phyloP scores from a whole-genome alignment of 1,140 invertebrate species.

The Diploscapter pachys region DNA sequence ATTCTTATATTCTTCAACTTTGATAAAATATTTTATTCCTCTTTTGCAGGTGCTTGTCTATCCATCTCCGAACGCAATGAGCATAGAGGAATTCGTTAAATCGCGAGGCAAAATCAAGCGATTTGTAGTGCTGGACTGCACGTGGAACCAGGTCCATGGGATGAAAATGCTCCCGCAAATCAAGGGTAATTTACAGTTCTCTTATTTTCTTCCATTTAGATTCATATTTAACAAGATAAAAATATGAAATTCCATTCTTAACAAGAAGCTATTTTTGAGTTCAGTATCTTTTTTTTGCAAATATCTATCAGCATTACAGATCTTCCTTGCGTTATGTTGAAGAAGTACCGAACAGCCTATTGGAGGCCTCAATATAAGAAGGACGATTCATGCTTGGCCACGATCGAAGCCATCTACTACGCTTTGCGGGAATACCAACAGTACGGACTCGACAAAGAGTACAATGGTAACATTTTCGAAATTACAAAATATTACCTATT shows the following conservation, averaged over 20 bases:
- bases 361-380: slow-evolving; percentile 50
- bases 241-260: too few relatives aligned
- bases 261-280: too few relatives aligned
- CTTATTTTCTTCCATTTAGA: background rate
- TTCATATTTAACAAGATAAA: too few relatives aligned
- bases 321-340: slow-evolving; percentile 45
- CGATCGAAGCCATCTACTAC: slow-evolving; percentile 58
- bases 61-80: slow-evolving; percentile 27
- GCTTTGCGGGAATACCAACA: slow-evolving; percentile 45
- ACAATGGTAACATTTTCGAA: background rate
- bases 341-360: slow-evolving; percentile 49
- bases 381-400: slow-evolving; percentile 41
- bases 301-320: slow-evolving; percentile 1
- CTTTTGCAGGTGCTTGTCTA: slow-evolving; percentile 35
- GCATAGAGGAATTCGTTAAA: slow-evolving; percentile 46
- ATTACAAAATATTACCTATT: too few relatives aligned
- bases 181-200: background rate
- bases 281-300: too few relatives aligned
- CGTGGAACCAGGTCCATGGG: slow-evolving; percentile 48
- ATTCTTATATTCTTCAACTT: too few relatives aligned
- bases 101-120: slow-evolving; percentile 30
- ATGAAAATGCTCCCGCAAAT: slow-evolving; percentile 40
- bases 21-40: background rate
- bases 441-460: slow-evolving; percentile 7
- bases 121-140: slow-evolving; percentile 52